Evolutionary conservation across 2,888 invertebrate genomes (phyloP), one percentile per base, ranked within the genome.

Genomic region (Ferdinandea cuprea): DNA sequence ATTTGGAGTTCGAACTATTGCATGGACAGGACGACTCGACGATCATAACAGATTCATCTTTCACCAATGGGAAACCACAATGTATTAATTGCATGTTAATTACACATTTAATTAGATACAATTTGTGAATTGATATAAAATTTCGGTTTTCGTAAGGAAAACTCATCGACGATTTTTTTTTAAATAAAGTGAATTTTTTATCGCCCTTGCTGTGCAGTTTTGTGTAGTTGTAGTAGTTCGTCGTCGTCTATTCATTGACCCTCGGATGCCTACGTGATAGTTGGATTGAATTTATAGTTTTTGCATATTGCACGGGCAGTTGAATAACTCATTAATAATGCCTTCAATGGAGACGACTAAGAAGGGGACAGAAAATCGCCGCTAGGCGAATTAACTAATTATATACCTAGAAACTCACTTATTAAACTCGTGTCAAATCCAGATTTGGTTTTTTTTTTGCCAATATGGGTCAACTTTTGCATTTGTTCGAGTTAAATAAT

Each of bases 181-280:
- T 25, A 3, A 25, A 5, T 25, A 25, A 3, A 25, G 25, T 25
- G 3, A 2, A 25, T 5, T 3, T 5, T 25, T 25, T 25, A 5
- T 25, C 2, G 35, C 17, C 52, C 17, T 19, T 32, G 32, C 15
- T 13, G 40, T 13, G 11, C 3, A n/a, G 4, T n/a, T n/a, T n/a
- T n/a, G n/a, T n/a, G n/a, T n/a, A n/a, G n/a, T n/a, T n/a, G n/a
- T n/a, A n/a, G n/a, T n/a, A n/a, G n/a, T n/a, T n/a, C n/a, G n/a
- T n/a, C n/a, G n/a, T n/a, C n/a, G n/a, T n/a, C n/a, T 65, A 71
- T 65, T 21, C 52, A 54, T 73, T 79, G 73, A 72, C 79, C 73
- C 56, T 44, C 61, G 56, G 46, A 48, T 61, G 68, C n/a, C 61
- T 79, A 79, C 73, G 79, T 79, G 73, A 73, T 61, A 35, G 35